Conservation (phyloP, 2,888 invertebrate genomes). For the Drosophila paramelanica region DNA sequence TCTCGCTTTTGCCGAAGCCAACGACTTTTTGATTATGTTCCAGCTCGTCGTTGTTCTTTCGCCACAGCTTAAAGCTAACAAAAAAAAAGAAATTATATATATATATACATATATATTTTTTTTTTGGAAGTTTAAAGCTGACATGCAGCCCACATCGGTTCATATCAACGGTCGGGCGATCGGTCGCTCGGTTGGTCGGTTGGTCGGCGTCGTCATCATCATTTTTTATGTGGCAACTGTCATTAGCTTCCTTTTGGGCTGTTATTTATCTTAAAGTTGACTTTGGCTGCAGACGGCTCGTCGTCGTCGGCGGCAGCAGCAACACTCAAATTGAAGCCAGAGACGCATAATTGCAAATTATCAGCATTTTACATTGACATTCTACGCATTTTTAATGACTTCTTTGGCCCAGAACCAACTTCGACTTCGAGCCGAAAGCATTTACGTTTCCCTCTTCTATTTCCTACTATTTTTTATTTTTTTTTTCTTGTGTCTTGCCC, state of each 20-base stretch:
- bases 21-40: constrained; percentile 64
- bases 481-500: too few species aligned
- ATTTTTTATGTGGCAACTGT: constrained; percentile 69
- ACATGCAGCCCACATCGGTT: constrained; percentile 35
- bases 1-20: constrained; percentile 54
- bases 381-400: constrained; percentile 72
- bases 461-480: constrained; percentile 7
- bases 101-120: not conserved
- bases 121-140: constrained; percentile 16
- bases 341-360: constrained; percentile 69
- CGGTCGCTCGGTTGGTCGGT: too few species aligned
- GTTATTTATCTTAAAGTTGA: constrained; percentile 69
- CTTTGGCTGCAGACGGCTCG: constrained; percentile 3
- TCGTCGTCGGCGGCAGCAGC: constrained; percentile 1
- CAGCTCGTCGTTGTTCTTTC: constrained; percentile 33
- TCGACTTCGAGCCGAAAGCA: constrained; percentile 19
- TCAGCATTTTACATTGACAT: constrained; percentile 73
- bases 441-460: constrained; percentile 14
- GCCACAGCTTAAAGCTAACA: constrained; percentile 3
- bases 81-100: constrained; percentile 3
- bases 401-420: constrained; percentile 49
- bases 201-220: constrained; percentile 51
- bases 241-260: constrained; percentile 72
- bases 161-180: constrained; percentile 27
- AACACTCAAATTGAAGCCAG: constrained; percentile 38